These are phyloP conservation scores for Takifugu ocellatus DNA, from an alignment of 2,797 vertebrate species.

Conservation along the genomic window DNA sequence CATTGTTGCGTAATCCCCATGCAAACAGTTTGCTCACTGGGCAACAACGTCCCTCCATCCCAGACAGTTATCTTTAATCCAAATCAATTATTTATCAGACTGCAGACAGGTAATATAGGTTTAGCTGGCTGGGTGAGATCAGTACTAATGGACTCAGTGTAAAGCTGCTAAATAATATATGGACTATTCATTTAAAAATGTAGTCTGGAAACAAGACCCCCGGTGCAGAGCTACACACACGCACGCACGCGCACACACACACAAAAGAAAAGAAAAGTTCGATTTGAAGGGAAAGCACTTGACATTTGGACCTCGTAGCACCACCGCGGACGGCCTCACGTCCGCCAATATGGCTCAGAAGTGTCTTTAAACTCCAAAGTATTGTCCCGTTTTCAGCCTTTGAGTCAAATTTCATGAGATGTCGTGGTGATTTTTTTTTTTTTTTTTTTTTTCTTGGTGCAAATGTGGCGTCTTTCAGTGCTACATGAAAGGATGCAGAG, in stretches of 20 bases:
- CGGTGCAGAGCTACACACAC: conserved; percentile 59
- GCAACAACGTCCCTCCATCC: conserved; percentile 43
- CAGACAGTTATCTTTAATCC: conserved; percentile 52
- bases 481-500: conserved; percentile 68
- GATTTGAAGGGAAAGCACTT: conserved; percentile 63
- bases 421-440: conserved; percentile 63
- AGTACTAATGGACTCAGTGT: conserved; percentile 65
- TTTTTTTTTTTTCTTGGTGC: conserved; percentile 46
- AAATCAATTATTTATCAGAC: conserved; percentile 62
- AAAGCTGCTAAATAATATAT: conserved; percentile 67
- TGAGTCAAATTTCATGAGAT: conserved; percentile 36
- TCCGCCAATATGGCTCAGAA: conserved; percentile 21
- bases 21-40: conserved; percentile 39
- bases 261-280: conserved; percentile 28
- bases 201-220: conserved; percentile 63
- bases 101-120: conserved; percentile 59
- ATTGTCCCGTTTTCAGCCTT: conserved; percentile 32
- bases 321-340: conserved; percentile 51
- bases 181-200: conserved; percentile 72
- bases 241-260: conserved; percentile 43
- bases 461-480: conserved; percentile 74
- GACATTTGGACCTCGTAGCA: conserved; percentile 76
- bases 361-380: conserved; percentile 24
- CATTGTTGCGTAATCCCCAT: conserved; percentile 27
- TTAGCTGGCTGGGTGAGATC: conserved; percentile 51